Evolutionary conservation across 2,797 vertebrate genomes (phyloP), one percentile per base, ranked within the genome.

Genomic region (Nothura maculosa): DNA sequence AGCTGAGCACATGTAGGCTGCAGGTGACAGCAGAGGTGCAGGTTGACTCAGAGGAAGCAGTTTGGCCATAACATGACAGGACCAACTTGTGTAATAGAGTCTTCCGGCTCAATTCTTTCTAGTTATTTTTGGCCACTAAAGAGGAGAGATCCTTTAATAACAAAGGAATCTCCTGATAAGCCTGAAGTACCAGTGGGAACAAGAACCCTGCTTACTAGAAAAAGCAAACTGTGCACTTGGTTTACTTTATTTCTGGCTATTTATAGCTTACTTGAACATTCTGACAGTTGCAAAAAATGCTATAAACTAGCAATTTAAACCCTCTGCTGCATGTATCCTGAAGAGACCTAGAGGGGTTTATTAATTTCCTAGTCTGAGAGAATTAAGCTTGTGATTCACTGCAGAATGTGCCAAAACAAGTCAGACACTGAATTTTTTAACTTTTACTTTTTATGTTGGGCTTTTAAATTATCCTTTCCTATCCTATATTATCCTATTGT

Each of bases 321-420:
- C 81, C 30, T 68, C 62, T 90, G 64, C 86, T 95, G 93, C 96
- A 95, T 69, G 64, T 48, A 96, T 93, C 87, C 87, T 93, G 95
- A 96, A 52, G 95, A 95, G 95, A 97, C 93, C 79, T 94, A 95
- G 85, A 89, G 66, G 38, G 30, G 78, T 94, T 97, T 96, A 93
- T 96, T 95, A 96, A 96, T 97, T 95, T 96, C 96, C 79, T 93
- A 87, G 62, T 34, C 68, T 63, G 81, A 93, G 72, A 96, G 85
- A 96, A 95, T 92, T 85, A 91, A 97, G 94, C 81, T 92, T 92
- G n/a, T 95, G 81, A 95, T 67, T 97, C 94, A 96, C 43, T 68
- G 57, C 19, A 79, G 40, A 85, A 88, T 62, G 68, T 95, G 93
- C 90, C 94, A 96, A 96, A 97, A 95, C 72, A 96, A 96, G 80